These are phyloP conservation scores for Phragmatobia fuliginosa DNA, from an alignment of 2,888 invertebrate genomes.

Conservation along the genomic window DNA sequence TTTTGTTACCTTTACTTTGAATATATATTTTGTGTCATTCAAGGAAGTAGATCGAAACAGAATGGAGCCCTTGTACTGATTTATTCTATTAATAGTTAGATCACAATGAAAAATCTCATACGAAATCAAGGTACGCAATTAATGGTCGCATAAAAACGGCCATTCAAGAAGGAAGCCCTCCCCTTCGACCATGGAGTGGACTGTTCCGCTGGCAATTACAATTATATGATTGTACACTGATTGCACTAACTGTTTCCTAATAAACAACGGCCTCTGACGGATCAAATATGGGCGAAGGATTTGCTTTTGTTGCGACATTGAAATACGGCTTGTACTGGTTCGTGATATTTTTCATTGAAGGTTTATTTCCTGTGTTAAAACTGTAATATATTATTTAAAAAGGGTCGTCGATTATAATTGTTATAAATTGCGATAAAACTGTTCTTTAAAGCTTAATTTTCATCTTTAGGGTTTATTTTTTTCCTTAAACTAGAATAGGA, in stretches of 20 bases:
- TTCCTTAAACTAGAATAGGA: no score
- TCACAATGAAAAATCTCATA: slow-evolving; percentile 9
- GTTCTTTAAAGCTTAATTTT: no score
- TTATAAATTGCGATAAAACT: no score
- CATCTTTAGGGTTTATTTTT: no score
- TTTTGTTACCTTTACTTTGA: no score
- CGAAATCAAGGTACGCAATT: slow-evolving; percentile 33
- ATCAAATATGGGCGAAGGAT: slow-evolving; percentile 61
- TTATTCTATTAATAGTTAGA: no score
- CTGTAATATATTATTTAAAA: no score
- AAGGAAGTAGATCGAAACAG: no score
- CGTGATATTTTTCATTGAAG: neutral
- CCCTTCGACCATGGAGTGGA: slow-evolving; percentile 69
- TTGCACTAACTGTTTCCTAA: slow-evolving; percentile 83
- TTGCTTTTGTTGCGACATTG: slow-evolving; percentile 23
- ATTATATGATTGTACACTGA: slow-evolving; percentile 82
- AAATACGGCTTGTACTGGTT: neutral
- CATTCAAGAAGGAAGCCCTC: slow-evolving; percentile 67
- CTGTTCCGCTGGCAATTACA: slow-evolving; percentile 82
- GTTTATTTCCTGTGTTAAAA: no score
- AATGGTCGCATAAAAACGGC: slow-evolving; percentile 47
- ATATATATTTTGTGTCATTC: no score
- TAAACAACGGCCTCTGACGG: slow-evolving; percentile 65
- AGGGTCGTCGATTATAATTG: no score
- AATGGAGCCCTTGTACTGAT: no score